phyloP scores from a whole-genome alignment of 2,113 vertebrate species.

The Oxyura jamaicensis region DNA sequence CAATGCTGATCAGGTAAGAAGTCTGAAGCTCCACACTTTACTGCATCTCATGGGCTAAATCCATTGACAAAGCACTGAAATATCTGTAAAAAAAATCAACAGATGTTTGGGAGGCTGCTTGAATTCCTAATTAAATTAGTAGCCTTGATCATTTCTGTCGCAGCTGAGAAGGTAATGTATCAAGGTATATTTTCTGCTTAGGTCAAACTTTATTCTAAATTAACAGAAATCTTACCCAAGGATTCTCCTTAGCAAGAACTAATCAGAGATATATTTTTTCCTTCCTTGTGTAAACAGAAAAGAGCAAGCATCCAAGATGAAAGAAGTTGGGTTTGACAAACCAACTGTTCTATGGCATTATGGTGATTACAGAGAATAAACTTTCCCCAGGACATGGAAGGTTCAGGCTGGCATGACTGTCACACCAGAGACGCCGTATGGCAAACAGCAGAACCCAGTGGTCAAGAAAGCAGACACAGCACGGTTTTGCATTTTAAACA shows the following conservation, averaged over 20 bases:
- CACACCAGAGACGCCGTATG: constrained; percentile 5
- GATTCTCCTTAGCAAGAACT: not conserved
- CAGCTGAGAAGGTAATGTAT: not conserved
- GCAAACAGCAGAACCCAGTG: constrained; percentile 44
- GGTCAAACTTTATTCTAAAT: not conserved
- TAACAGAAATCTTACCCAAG: not conserved
- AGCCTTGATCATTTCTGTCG: not conserved
- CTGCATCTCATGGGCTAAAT: not conserved
- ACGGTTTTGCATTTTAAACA: not conserved
- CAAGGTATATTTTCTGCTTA: not conserved
- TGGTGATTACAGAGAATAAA: constrained; percentile 21
- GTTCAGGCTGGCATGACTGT: not conserved
- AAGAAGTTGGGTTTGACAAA: constrained; percentile 41
- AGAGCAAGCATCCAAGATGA: constrained; percentile 39
- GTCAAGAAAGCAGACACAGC: constrained; percentile 6
- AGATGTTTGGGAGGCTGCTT: not conserved
- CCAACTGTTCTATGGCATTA: constrained; percentile 71
- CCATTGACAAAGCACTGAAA: not conserved
- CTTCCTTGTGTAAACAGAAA: constrained; percentile 62
- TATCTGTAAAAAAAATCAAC: not conserved
- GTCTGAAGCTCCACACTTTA: not conserved
- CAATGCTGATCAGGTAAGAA: not conserved
- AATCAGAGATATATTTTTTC: not conserved
- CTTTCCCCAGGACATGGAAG: not conserved
- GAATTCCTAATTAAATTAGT: not conserved